Conservation (phyloP, 30 jellyfish, hydroid and myxozoan genomes). For the Turritopsis dohrnii region DNA sequence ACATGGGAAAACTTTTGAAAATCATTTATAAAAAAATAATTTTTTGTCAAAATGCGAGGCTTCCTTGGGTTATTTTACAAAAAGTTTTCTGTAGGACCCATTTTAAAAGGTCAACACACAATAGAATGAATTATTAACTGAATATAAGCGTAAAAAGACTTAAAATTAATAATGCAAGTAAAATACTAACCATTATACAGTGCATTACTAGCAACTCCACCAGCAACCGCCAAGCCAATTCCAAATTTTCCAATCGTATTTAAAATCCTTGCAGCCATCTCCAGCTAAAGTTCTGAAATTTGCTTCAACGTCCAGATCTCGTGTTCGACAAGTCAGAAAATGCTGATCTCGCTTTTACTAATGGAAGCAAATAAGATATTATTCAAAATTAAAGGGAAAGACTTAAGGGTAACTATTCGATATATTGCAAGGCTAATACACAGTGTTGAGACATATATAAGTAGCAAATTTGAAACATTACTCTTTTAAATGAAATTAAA, state of each 20-base stretch:
- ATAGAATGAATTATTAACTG: no score
- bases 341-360: not conserved
- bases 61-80: no score
- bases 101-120: no score
- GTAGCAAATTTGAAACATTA: not conserved
- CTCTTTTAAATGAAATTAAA: not conserved
- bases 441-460: not conserved
- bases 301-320: not conserved
- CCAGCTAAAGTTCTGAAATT: not conserved
- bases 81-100: no score
- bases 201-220: constrained; percentile 88
- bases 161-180: not conserved
- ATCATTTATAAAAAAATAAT: no score
- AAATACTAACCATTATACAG: constrained; percentile 72
- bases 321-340: no score
- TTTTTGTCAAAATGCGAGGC: no score
- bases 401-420: not conserved
- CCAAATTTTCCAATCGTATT: constrained; percentile 51
- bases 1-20: no score
- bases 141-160: no score
- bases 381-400: not conserved
- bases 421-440: not conserved
- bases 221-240: constrained; percentile 89
- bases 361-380: not conserved
- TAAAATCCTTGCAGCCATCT: constrained; percentile 22